phyloP scores from a whole-genome alignment of 2,797 vertebrate species.

The Halcyon badia region DNA sequence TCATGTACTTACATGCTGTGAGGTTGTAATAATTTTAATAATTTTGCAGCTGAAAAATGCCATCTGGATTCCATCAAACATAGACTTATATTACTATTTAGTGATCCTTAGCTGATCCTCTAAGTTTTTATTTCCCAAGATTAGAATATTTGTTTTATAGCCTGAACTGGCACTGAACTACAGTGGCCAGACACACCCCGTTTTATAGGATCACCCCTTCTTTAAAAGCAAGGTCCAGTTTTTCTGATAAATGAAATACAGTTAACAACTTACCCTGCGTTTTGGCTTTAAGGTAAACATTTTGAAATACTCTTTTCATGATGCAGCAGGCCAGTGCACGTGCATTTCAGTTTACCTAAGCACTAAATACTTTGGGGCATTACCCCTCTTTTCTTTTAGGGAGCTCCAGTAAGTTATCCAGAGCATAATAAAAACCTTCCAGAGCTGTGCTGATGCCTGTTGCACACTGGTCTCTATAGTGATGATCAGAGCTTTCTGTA shows the following conservation, averaged over 20 bases:
- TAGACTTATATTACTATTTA: background rate
- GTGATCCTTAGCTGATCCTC: slow-evolving; percentile 3
- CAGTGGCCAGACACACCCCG: background rate
- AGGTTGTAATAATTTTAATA: slow-evolving; percentile 21
- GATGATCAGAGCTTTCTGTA: background rate
- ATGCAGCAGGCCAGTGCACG: background rate
- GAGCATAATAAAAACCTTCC: background rate
- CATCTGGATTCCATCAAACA: background rate
- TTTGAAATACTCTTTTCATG: background rate
- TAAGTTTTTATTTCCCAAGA: slow-evolving; percentile 15
- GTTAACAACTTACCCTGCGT: background rate
- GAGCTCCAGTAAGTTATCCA: background rate
- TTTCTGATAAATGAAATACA: background rate
- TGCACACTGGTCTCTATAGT: background rate
- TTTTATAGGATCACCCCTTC: background rate
- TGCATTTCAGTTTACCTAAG: background rate
- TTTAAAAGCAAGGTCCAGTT: background rate
- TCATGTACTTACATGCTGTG: background rate
- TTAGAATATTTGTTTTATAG: background rate
- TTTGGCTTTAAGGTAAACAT: background rate
- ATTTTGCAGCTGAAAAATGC: background rate
- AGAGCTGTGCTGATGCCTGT: background rate
- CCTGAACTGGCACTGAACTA: background rate
- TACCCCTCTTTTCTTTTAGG: background rate
- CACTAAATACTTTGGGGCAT: background rate